Percentiles rank a stretch among this genome's conserved stretches.
Conservation (phyloP, 1,140 invertebrate species). For the Babylonia areolata region DNA sequence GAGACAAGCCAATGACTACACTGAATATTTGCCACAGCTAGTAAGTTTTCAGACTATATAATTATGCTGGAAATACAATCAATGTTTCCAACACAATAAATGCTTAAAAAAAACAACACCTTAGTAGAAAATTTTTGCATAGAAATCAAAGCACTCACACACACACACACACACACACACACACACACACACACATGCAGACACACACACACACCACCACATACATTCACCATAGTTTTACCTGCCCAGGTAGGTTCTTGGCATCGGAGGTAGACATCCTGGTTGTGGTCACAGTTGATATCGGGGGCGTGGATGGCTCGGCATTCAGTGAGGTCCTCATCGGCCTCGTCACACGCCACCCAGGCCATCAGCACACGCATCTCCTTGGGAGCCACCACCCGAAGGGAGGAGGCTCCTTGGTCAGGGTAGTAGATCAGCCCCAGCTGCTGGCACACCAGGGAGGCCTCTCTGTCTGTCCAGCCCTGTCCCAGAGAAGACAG, state of each 20-base stretch:
- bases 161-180: too few relatives aligned
- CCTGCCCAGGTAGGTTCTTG: conserved; percentile 74
- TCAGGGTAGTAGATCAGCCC: conserved; percentile 94
- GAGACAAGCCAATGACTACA: too few relatives aligned
- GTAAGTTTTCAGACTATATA: too few relatives aligned
- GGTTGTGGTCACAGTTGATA: conserved; percentile 58
- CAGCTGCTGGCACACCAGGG: conserved; percentile 95
- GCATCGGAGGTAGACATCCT: conserved; percentile 72
- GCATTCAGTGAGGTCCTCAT: conserved; percentile 94
- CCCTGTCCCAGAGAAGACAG: conserved; percentile 82
- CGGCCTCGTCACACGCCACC: conserved; percentile 92
- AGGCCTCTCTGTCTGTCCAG: conserved; percentile 94
- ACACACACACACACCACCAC: too few relatives aligned
- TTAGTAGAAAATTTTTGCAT: too few relatives aligned
- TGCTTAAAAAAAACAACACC: too few relatives aligned
- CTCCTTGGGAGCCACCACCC: conserved; percentile 48
- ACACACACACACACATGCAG: too few relatives aligned
- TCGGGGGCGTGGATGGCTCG: conserved; percentile 87
- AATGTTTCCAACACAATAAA: too few relatives aligned
- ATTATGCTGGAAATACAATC: too few relatives aligned
- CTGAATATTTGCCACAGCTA: too few relatives aligned
- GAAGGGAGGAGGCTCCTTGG: conserved; percentile 86
- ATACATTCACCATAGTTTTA: conserved; percentile 39
- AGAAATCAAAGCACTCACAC: too few relatives aligned
- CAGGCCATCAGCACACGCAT: conserved; percentile 81